Conservation (phyloP, 2,888 invertebrate species). For the Ophioninae sp. region DNA sequence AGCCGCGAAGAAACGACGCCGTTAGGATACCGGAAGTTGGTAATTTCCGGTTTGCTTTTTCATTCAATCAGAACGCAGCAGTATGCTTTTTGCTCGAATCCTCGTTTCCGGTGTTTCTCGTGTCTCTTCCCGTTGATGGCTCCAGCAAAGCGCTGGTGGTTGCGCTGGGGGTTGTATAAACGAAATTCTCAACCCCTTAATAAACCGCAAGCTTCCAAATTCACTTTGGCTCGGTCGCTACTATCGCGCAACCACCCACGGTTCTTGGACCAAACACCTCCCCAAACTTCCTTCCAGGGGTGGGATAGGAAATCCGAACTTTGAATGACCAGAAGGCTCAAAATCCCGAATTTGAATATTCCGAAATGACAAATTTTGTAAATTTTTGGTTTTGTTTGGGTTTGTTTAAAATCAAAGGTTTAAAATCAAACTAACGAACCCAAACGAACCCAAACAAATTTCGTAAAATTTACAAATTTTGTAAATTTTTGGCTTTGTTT, state of each 20-base stretch:
- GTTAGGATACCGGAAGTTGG: background rate
- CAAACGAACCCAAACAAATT: no score
- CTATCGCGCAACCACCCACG: background rate
- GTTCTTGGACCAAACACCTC: background rate
- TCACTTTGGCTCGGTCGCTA: constrained; percentile 4
- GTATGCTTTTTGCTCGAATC: background rate
- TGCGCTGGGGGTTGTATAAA: background rate
- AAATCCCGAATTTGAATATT: no score
- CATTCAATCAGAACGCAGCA: background rate
- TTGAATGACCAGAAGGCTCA: no score
- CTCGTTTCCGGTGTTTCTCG: background rate
- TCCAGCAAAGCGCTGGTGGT: background rate
- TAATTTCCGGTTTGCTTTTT: background rate
- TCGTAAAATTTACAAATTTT: no score
- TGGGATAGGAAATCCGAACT: no score
- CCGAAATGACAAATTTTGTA: no score
- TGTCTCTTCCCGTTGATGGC: background rate
- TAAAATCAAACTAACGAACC: no score
- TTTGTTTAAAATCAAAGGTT: no score
- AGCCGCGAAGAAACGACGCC: background rate
- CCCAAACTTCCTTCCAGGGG: no score
- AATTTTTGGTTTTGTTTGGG: no score
- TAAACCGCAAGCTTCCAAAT: background rate
- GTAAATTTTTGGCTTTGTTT: no score
- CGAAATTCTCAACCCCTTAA: background rate